Evolutionary conservation across 2,888 invertebrate species (phyloP), one percentile per base, ranked within the genome.

Genomic region (Chouioia cunea): DNA sequence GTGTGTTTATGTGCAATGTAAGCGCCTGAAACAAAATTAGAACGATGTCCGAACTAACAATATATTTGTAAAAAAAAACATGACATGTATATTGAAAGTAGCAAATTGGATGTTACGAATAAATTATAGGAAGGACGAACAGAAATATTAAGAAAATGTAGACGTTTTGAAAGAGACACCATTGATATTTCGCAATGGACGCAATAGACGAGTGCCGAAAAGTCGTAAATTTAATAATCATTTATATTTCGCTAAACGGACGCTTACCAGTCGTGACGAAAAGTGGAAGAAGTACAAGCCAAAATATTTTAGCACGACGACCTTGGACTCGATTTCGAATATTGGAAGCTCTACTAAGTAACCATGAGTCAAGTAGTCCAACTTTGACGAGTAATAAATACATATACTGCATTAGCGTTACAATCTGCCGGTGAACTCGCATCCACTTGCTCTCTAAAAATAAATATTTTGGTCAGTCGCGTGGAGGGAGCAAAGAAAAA

Each of bases 211-310:
- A 50, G n/a, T 50, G 20, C n/a, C 10, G 50, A 50, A 8, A 16
- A 16, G 16, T 50, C 50, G 16, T 50, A 18, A 50, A 16, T 50
- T 18, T 18, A 6, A 20, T 50, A 50, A 50, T 50, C 20, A 46
- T 46, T 15, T 18, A 54, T 22, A 22, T 15, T 54, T 18, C n/a
- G 15, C 20, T 15, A 81, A 84, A 84, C 83, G 84, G 82, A 84
- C 81, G 79, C 89, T 90, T 83, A 91, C 91, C 91, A 80, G 86
- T 86, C 71, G 90, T 79, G 70, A 90, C 77, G 54, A 90, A 75
- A 56, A 90, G 82, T 0, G 90, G 89, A 76, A 90, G 75, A 18
- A 90, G 75, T 48, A 89, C 83, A 60, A 91, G 75, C 81, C 82
- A 82, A 46, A 82, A 54, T 48, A 85, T 59, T 71, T 76, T 82